These are phyloP conservation scores for Noctua pronuba DNA, from an alignment of 2,888 invertebrate genomes.

Conservation along the genomic window DNA sequence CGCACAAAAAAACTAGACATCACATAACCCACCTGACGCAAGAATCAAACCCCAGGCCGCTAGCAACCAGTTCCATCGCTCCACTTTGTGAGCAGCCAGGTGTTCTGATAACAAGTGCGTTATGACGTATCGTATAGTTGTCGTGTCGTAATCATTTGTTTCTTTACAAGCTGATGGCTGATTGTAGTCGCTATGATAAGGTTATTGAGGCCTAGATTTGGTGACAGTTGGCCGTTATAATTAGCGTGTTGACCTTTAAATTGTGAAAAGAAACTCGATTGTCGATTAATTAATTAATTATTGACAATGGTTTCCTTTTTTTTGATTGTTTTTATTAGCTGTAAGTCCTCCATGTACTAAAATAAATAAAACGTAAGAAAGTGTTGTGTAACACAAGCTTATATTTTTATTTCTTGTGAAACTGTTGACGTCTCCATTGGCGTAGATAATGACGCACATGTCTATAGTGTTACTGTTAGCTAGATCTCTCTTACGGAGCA, in stretches of 20 bases:
- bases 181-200: constrained; percentile 19
- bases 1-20: constrained; percentile 6
- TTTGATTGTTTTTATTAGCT: too few relatives aligned
- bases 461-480: background rate
- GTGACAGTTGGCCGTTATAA: constrained; percentile 37
- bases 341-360: too few relatives aligned
- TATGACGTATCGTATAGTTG: constrained; percentile 32
- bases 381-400: background rate
- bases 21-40: constrained; percentile 55
- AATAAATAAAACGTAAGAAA: background rate
- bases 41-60: constrained; percentile 52
- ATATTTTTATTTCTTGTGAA: background rate
- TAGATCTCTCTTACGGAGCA: background rate
- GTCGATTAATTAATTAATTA: too few relatives aligned
- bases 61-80: constrained; percentile 52
- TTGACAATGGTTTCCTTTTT: too few relatives aligned
- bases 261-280: constrained; percentile 32
- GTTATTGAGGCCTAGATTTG: constrained; percentile 36
- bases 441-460: background rate
- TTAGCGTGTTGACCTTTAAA: background rate
- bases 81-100: constrained; percentile 53
- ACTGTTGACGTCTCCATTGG: too few relatives aligned
- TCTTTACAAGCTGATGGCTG: constrained; percentile 11
- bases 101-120: constrained; percentile 65
- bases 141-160: constrained; percentile 32